These are phyloP conservation scores for Paraescarpia echinospica DNA, from an alignment of 1,140 invertebrate species.

Conservation along the genomic window DNA sequence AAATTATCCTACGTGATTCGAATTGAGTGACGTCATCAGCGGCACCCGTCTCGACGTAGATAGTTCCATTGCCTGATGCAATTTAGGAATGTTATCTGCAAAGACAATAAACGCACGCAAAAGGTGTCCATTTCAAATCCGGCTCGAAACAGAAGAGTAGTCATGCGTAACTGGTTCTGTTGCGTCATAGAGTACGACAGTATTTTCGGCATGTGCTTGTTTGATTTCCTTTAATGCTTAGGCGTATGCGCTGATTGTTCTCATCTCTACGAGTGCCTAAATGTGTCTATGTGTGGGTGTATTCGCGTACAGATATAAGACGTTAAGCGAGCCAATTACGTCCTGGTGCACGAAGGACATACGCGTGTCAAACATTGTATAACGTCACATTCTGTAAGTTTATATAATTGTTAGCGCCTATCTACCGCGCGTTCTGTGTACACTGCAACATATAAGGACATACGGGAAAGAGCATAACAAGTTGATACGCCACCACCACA, in stretches of 20 bases:
- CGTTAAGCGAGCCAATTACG: neutral
- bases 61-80: neutral
- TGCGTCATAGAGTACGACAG: neutral
- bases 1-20: neutral
- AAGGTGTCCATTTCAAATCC: neutral
- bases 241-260: neutral
- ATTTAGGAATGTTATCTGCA: neutral
- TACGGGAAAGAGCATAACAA: neutral
- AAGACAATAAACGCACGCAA: neutral
- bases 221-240: neutral
- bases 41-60: neutral
- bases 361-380: neutral
- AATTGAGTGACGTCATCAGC: neutral
- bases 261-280: neutral
- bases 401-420: neutral
- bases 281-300: neutral
- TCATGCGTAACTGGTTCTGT: neutral
- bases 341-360: neutral
- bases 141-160: neutral
- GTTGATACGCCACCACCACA: too few relatives aligned
- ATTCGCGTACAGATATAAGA: neutral
- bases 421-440: neutral
- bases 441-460: neutral
- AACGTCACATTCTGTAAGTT: neutral
- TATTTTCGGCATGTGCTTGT: neutral